Evolutionary conservation across 1,140 invertebrate species (phyloP).

Genomic region (Zaprionus camerounensis): DNA sequence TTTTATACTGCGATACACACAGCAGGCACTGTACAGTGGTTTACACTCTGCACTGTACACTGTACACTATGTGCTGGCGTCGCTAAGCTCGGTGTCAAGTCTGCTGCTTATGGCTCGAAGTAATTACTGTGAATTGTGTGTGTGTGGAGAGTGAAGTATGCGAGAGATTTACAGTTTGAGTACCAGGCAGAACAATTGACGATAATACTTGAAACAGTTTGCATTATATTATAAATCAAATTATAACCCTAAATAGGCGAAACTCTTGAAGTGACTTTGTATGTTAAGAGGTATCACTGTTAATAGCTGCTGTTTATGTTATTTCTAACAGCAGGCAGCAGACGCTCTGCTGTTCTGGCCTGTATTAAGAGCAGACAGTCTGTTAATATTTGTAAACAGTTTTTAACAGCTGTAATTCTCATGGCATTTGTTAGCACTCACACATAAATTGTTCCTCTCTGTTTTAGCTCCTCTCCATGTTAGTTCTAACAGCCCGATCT

Average conservation of each 20-base stretch:
- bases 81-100: conserved; percentile 5
- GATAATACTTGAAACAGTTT: background rate
- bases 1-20: conserved; percentile 36
- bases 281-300: background rate
- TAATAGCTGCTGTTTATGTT: background rate
- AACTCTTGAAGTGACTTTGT: background rate
- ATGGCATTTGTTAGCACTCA: background rate
- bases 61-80: background rate
- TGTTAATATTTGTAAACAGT: background rate
- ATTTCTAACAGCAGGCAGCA: background rate
- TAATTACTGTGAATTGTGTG: background rate
- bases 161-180: conserved; percentile 7
- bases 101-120: conserved; percentile 3
- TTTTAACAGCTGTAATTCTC: background rate
- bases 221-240: background rate
- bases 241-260: background rate
- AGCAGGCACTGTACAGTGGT: background rate
- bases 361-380: too few relatives aligned
- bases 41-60: background rate
- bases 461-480: background rate
- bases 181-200: conserved; percentile 6
- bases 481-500: background rate
- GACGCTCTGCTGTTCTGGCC: too few relatives aligned
- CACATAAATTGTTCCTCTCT: background rate
- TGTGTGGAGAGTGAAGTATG: background rate